Base-by-base conservation (phyloP, 1,140 invertebrate species). In the Camponotus vicinus region DNA sequence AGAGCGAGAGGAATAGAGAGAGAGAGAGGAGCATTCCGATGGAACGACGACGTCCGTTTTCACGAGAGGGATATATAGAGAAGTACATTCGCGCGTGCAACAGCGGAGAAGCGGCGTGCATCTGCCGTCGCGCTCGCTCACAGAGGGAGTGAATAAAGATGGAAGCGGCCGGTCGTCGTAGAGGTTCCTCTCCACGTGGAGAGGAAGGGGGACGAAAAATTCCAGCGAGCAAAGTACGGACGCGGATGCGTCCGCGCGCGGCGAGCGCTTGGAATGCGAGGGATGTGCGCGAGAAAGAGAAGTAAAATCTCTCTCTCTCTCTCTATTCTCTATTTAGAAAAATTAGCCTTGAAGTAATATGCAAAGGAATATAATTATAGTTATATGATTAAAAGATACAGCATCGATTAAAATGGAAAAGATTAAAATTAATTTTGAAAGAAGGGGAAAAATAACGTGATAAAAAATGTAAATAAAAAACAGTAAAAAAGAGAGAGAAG, bases 41-140 rank as follows among this genome's bases (percentile, higher is more conserved):
- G 82, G 77, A 76, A 89, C 78, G 82, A 66, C 76, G 71, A 71
- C 67, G 55, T 71, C 67, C 85, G 76, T 66, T 70, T 73, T 61
- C 63, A 86, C 52, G 70, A 57, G 80, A 66, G 45, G 21, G 77
- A 69, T 80, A 80, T 69, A 55, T 37, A 70, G 52, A 80, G 77
- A 80, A 67, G 67, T 67, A 79, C 42, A 18, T 82, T 52, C 37
- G 66, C 52, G 49, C n/a, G 67, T n/a, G 15, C 45, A 71, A 27
- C 67, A n/a, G 64, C 40, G 70, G n/a, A 73, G 70, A 73, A 73
- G 45, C 69, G 70, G 70, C 49, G 49, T 55, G 69, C 79, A 83
- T 83, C 79, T 83, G 79, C 79, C 55, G 32, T 4, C 64, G 34
- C 64, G 78, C 49, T 70, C 55, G 71, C 21, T 71, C 63, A 37